Base-by-base conservation (phyloP, 2,113 vertebrate species). In the Nothobranchius furzeri region DNA sequence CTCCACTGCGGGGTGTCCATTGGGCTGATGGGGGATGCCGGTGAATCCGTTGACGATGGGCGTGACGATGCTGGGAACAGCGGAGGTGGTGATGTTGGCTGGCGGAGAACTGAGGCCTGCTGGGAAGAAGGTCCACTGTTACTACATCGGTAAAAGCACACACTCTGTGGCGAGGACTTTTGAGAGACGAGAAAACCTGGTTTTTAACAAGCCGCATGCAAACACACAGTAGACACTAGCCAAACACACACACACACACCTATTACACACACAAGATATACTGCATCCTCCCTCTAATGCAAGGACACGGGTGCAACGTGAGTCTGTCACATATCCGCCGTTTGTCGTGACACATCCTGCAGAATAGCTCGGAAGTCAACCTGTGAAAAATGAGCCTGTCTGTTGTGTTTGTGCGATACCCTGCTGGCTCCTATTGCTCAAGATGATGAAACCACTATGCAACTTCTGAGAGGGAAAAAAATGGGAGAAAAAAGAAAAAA, bases 31-130 rank as follows among this genome's bases (percentile, higher is more conserved):
- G 43, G 96, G 94, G 37, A 98, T 94, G 47, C 96, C 95, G 9
- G 95, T 94, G 70, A 98, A 98, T 70, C 96, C 95, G 30, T 97
- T 99, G 85, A 95, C 92, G 57, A 99, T 93, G 61, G 98, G 96
- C 0, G 96, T 91, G 76, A 98, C 94, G 12, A 99, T 94, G 78
- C 98, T 96, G 0, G 96, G 98, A 73, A 98, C 79, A 0, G 93
- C 90, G 0, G 97, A 93, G 17, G 96, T 96, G 80, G 95, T 94
- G 69, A 99, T 94, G 90, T 91, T 94, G 79, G 97, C 93, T 42
- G 97, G 96, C 3, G 97, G 96, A 1, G 98, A 98, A 76, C 96
- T 96, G 64, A 99, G 91, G 66, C 97, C 98, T 99, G 92, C 1
- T 43, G 85, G 70, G 54, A 36, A 67, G 57, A 64, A 15, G 37